Base-by-base conservation (phyloP, 2,797 vertebrate genomes). In the Lepilemur septentrionalis region DNA sequence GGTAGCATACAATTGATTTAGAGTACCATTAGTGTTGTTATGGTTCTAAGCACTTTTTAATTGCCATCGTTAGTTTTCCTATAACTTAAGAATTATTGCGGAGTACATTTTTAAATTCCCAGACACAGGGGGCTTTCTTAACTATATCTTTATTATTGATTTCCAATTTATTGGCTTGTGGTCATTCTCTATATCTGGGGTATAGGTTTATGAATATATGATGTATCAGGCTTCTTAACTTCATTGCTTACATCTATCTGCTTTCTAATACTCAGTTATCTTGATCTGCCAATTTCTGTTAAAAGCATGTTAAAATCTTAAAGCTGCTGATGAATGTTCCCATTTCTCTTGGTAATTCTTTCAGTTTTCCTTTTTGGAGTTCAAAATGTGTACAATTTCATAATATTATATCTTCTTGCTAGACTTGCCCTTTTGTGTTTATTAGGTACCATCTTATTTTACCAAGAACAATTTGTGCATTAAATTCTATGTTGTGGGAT, bases 1-100 rank as follows among this genome's bases (percentile, higher is more conserved):
- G 18, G 80, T 63, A 91, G 93, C 32, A 7, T 43, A 57, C 63
- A 50, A 38, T 83, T 92, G 93, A 96, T 92, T 96, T 69, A 93
- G 25, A 15, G 30, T 61, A 28, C 59, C 61, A 81, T 73, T 93
- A 89, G 79, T 41, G 32, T 67, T 85, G 78, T n/a, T 82, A 79
- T 20, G 22, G 35, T 72, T 82, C 80, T 69, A 83, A 96, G 93
- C 69, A 86, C 38, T 92, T 93, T 84, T 69, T 1, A 89, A 95
- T 92, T 69, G 84, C n/a, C 57, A 10, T 10, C 38, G 55, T 55
- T 96, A 78, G 41, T 89, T 96, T 35, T 93, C 61, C 57, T 83
- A 52, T 11, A 78, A 81, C 7, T 9, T 18, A 61, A 9, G 43
- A 95, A 57, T 89, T 79, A 57, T 38, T 92, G 22, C 70, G n/a